Conservation (phyloP, 2,888 invertebrate species). For the Rhingia campestris region DNA sequence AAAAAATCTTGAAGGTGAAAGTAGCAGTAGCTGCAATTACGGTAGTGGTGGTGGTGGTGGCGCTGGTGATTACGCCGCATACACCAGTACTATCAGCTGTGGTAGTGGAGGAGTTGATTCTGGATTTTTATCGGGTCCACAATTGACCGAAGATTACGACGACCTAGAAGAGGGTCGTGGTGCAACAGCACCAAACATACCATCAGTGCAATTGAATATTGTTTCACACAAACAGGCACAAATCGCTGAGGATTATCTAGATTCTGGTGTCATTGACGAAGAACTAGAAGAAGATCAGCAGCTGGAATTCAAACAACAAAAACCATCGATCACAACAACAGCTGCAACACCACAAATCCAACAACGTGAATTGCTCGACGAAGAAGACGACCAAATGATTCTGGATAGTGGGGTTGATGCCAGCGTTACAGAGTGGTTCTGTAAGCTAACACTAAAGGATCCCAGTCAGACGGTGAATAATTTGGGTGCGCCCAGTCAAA, state of each 20-base stretch:
- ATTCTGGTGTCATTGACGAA: constrained; percentile 78
- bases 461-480: constrained; percentile 74
- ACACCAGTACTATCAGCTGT: constrained; percentile 45
- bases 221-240: constrained; percentile 24
- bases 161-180: constrained; percentile 68
- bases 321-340: constrained; percentile 57
- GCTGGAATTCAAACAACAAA: constrained; percentile 53
- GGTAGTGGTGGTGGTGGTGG: constrained; percentile 50
- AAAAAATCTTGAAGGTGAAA: constrained; percentile 53
- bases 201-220: constrained; percentile 64
- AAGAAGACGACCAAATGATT: constrained; percentile 82
- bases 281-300: constrained; percentile 68
- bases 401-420: constrained; percentile 87
- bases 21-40: constrained; percentile 46
- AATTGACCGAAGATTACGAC: constrained; percentile 76
- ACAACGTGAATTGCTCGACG: constrained; percentile 44
- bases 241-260: constrained; percentile 65
- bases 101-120: constrained; percentile 80
- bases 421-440: constrained; percentile 86
- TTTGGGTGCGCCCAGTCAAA: constrained; percentile 57
- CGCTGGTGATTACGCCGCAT: constrained; percentile 35
- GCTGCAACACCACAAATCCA: constrained; percentile 72
- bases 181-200: constrained; percentile 29
- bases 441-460: constrained; percentile 84
- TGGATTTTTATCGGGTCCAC: constrained; percentile 83